Base-by-base conservation (phyloP, 2,888 invertebrate genomes). In the Tricholauxania praeusta region DNA sequence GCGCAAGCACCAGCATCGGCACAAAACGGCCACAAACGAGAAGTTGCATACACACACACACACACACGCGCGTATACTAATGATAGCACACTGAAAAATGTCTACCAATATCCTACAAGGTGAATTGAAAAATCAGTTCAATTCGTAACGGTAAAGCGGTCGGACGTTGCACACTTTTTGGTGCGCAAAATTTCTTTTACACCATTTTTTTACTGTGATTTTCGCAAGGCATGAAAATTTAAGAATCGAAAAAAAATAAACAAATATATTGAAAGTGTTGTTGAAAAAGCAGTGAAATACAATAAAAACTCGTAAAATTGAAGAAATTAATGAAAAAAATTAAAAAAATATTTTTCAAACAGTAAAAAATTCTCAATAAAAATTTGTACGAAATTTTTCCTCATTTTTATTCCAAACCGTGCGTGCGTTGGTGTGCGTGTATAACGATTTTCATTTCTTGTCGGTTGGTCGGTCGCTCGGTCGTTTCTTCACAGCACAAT, bases 71-170 rank as follows among this genome's bases (percentile, higher is more conserved):
- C 68, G 53, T 47, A 72, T 59, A 74, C 66, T 63, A 32, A 72
- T 62, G 62, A 72, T 66, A 76, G 73, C 73, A 75, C 71, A 73
- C 71, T 17, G 39, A 60, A 75, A 74, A 74, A 73, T 74, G 73
- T 76, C 77, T 77, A 74, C 77, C 74, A 76, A 73, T 71, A 74
- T 74, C 72, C 77, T 74, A 75, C 70, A 77, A 81, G 80, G 80
- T 80, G 80, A 82, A 78, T 79, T 80, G 76, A 76, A 76, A 79
- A 81, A 78, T 80, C 81, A 82, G 81, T 82, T 79, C 77, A 80
- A 79, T 73, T 80, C 79, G 80, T 79, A 77, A 76, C 80, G 78
- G 77, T 79, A 72, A 78, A 72, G 75, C 75, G 76, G 72, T 72
- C 77, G 76, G 78, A 77, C 75, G 79, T 74, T 71, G 53, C 49